Evolutionary conservation across 2,888 invertebrate species (phyloP).

Genomic region (Drosophila melanosoma): DNA sequence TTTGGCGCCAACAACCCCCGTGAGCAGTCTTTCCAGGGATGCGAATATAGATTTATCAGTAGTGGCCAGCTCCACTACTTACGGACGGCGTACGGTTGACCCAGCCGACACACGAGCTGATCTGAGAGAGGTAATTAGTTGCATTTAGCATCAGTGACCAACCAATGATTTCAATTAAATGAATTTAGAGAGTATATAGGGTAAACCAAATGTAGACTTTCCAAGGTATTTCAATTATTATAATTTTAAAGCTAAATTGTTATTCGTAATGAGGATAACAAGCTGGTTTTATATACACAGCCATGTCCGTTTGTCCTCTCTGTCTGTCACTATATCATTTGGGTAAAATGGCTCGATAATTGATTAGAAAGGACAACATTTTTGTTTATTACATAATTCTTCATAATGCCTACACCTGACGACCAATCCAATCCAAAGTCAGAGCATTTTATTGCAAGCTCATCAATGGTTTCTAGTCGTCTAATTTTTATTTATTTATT

Average conservation of each 20-base stretch:
- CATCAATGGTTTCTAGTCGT: neutral
- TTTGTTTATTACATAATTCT: neutral
- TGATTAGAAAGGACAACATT: neutral
- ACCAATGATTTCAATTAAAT: neutral
- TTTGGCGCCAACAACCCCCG: neutral
- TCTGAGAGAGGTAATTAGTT: neutral
- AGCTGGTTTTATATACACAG: neutral
- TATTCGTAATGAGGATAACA: neutral
- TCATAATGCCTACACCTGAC: neutral
- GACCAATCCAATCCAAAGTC: neutral
- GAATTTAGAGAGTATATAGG: neutral
- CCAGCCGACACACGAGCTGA: neutral
- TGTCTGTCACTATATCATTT: neutral
- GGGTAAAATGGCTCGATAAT: neutral
- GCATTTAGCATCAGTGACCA: neutral
- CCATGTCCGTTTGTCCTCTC: neutral
- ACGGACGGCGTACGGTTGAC: neutral
- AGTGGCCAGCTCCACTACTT: too few relatives aligned
- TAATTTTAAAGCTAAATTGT: neutral
- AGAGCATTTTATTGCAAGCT: neutral
- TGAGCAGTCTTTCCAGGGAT: neutral
- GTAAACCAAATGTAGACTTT: neutral
- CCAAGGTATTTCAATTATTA: neutral
- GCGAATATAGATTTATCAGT: neutral
- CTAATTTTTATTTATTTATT: neutral